These are phyloP conservation scores for Pandemis corylana DNA, from an alignment of 2,888 invertebrate genomes.

Conservation along the genomic window DNA sequence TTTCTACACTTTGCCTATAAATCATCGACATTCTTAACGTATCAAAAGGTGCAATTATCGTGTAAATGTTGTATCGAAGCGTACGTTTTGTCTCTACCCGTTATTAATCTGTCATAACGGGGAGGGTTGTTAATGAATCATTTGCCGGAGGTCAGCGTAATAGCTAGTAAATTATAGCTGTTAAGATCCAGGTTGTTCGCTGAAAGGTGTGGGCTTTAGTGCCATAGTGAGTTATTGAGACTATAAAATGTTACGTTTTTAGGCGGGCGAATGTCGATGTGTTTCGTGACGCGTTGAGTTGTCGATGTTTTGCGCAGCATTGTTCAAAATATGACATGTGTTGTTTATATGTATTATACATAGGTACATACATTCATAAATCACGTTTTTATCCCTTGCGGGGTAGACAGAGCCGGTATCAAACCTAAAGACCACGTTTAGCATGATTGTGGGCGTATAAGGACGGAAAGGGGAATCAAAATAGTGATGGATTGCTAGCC, in stretches of 20 bases:
- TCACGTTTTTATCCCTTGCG: too few species aligned
- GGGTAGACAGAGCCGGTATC: too few species aligned
- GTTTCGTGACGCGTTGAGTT: not conserved
- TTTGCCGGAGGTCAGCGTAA: conserved; percentile 51
- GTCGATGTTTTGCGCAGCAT: not conserved
- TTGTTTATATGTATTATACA: too few species aligned
- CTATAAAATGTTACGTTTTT: conserved; percentile 37
- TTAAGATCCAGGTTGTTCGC: conserved; percentile 45
- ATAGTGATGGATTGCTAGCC: too few species aligned
- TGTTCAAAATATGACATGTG: not conserved
- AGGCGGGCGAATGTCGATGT: not conserved
- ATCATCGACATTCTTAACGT: too few species aligned
- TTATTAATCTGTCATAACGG: conserved; percentile 57
- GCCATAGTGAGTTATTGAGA: conserved; percentile 34
- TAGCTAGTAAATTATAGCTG: conserved; percentile 56
- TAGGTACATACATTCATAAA: too few species aligned
- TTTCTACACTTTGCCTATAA: too few species aligned
- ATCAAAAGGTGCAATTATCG: too few species aligned
- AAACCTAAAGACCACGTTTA: too few species aligned
- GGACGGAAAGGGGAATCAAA: too few species aligned
- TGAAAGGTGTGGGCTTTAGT: conserved; percentile 40
- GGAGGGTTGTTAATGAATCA: conserved; percentile 56
- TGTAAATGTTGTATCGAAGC: not conserved
- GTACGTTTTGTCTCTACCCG: conserved; percentile 35
- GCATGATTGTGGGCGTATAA: too few species aligned